Evolutionary conservation across 1,140 invertebrate genomes (phyloP), one percentile per base, ranked within the genome.

Genomic region (Drosophila mayri): DNA sequence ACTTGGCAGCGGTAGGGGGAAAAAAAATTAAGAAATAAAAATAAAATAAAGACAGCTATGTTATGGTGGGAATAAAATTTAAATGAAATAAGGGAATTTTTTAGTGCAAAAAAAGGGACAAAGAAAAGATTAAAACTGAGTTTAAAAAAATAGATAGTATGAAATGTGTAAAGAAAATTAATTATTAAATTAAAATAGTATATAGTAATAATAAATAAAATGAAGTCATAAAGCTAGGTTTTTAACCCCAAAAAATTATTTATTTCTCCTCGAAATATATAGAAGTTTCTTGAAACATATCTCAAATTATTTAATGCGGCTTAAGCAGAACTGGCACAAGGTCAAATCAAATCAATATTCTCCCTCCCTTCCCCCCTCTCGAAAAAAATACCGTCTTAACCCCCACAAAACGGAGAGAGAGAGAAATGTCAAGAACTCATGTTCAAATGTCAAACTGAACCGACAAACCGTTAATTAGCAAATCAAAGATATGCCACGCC

Each of bases 391-490:
- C 35, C 4, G 20, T 38, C 28, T 40, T 40, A 72, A 59, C 52
- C 43, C 52, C 25, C 20, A 47, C 18, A 32, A 46, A 59, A 71
- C 50, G 18, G 46, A 38, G 66, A 30, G 47, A 70, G 52, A 30
- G 38, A 71, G 52, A 73, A 82, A 90, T 90, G 85, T 85, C 85
- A 90, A 79, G 78, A 90, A 90, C 81, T 90, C 86, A 90, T 90
- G 85, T 90, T 90, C 78, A 90, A 90, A 72, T 90, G 85, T 90
- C 85, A 90, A 90, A 90, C 85, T 68, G 58, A 85, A 90, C 85
- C 85, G 85, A 90, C 85, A 90, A 90, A 90, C 85, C 85, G 85
- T 90, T 90, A 90, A 90, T 90, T 90, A 90, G 85, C 85, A 90
- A 90, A 90, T 90, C 85, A 90, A 90, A 90, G 85, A 85, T 90